phyloP scores from a whole-genome alignment of 2,888 invertebrate genomes.

The Dichetophora obliterata region DNA sequence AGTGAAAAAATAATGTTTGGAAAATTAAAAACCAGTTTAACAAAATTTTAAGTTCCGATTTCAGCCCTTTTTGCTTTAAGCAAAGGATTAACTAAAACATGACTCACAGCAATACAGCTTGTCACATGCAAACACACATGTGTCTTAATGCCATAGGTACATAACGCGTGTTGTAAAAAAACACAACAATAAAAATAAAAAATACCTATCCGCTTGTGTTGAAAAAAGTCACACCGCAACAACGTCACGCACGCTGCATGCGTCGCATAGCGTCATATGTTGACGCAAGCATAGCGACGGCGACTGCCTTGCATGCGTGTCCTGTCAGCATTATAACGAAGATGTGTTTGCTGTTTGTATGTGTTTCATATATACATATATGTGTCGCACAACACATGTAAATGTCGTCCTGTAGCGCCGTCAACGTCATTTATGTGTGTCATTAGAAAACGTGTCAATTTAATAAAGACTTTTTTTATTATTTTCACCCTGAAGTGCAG shows the following conservation, averaged over 20 bases:
- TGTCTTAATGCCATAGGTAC: too few species aligned
- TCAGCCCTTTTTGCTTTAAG: too few species aligned
- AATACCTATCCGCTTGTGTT: too few species aligned
- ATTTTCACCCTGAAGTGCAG: background rate
- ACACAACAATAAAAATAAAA: too few species aligned
- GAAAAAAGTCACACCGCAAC: background rate
- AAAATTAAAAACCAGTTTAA: too few species aligned
- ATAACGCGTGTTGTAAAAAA: too few species aligned
- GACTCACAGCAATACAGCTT: too few species aligned
- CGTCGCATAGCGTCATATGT: background rate
- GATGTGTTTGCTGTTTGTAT: background rate
- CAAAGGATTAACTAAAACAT: too few species aligned
- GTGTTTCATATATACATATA: background rate
- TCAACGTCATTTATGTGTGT: slow-evolving; percentile 12
- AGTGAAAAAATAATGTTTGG: too few species aligned
- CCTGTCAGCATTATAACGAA: background rate
- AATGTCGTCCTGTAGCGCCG: background rate
- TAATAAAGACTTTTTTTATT: background rate
- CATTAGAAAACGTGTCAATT: slow-evolving; percentile 37
- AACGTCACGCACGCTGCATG: slow-evolving; percentile 3
- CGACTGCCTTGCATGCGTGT: background rate
- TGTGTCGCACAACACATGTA: background rate
- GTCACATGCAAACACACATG: too few species aligned
- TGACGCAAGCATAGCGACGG: too few species aligned
- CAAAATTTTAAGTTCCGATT: too few species aligned